Evolutionary conservation across 1,140 invertebrate species (phyloP).

Genomic region (Tyrophagus putrescentiae): DNA sequence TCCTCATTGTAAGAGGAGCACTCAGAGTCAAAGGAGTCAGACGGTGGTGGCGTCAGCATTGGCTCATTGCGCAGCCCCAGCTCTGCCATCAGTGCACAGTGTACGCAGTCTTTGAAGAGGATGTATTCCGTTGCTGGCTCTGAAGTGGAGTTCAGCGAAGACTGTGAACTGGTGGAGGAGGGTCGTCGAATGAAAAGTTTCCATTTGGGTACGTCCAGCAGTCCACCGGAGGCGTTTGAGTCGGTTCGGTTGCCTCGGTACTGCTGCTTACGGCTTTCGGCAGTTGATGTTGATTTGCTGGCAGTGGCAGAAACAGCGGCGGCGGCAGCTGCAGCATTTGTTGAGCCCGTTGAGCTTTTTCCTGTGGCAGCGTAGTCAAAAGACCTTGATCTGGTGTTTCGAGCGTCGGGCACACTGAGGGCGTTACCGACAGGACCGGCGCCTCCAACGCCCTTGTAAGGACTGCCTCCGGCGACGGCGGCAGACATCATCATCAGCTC

Average conservation of each 20-base stretch:
- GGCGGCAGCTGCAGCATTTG: neutral
- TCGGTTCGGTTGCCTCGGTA: neutral
- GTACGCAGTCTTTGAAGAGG: constrained; percentile 42
- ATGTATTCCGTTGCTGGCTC: neutral
- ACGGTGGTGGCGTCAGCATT: constrained; percentile 15
- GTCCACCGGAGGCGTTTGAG: neutral
- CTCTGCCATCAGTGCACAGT: constrained; percentile 28
- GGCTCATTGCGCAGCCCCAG: constrained; percentile 14
- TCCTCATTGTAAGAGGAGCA: constrained; percentile 21
- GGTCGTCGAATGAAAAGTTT: constrained; percentile 21
- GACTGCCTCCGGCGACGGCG: constrained; percentile 41
- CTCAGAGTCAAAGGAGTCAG: constrained; percentile 20
- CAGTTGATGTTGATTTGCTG: neutral
- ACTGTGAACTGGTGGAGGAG: constrained; percentile 13
- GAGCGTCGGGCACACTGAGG: constrained; percentile 10
- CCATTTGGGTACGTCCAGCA: constrained; percentile 26
- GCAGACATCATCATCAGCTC: constrained; percentile 59
- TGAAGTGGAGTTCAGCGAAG: neutral
- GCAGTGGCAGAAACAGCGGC: neutral
- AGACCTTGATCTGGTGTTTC: constrained; percentile 9
- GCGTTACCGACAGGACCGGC: neutral
- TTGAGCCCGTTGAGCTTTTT: neutral
- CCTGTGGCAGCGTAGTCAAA: constrained; percentile 9
- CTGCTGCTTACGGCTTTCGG: constrained; percentile 33
- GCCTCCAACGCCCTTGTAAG: no score